Percentiles rank a stretch among this genome's conserved stretches.
Conservation (phyloP, 2,113 vertebrate species). For the Dromiciops gliroides region DNA sequence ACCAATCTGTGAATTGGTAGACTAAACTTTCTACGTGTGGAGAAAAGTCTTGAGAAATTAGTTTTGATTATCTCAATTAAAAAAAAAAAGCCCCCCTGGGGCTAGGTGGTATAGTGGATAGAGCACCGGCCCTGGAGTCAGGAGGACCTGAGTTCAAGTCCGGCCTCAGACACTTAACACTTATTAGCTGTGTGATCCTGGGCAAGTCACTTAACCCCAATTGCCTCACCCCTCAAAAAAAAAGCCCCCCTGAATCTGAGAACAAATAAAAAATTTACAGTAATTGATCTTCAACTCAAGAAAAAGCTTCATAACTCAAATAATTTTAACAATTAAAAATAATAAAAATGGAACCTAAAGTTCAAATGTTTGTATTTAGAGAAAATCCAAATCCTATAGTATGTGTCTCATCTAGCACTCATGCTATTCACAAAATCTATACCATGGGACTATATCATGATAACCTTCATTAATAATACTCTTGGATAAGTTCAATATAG, state of each 20-base stretch:
- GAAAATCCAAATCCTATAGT: background rate
- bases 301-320: background rate
- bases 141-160: too few species aligned
- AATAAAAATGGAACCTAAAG: background rate
- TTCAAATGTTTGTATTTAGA: background rate
- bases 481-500: background rate
- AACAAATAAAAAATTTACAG: background rate
- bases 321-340: background rate
- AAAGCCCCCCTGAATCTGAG: background rate
- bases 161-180: too few species aligned
- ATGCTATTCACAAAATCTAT: background rate
- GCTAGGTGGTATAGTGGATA: too few species aligned
- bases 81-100: too few species aligned
- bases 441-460: background rate
- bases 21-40: too few species aligned
- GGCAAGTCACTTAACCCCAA: too few species aligned
- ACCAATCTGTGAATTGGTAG: background rate
- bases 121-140: too few species aligned
- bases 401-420: background rate
- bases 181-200: too few species aligned
- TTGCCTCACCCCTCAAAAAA: too few species aligned
- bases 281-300: background rate
- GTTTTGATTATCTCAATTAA: background rate
- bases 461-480: background rate
- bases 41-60: background rate